These are phyloP conservation scores for Chionomys nivalis DNA, from an alignment of 2,113 vertebrate species.

Conservation along the genomic window DNA sequence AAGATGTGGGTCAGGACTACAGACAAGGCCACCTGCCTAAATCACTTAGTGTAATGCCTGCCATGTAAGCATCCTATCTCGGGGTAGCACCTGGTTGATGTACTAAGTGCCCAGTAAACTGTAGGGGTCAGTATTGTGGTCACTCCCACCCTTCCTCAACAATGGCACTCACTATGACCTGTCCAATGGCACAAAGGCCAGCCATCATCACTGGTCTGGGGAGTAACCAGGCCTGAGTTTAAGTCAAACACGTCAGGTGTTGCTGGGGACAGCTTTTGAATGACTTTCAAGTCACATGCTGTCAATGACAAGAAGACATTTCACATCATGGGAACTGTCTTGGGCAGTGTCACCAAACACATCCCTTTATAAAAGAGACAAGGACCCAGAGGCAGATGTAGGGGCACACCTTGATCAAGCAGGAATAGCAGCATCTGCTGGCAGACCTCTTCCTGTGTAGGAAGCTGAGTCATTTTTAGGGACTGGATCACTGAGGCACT, in stretches of 20 bases:
- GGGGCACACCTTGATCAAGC: not conserved
- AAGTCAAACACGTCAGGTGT: not conserved
- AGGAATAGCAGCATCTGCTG: not conserved
- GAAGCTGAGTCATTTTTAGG: not conserved
- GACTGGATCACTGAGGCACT: conserved; percentile 16
- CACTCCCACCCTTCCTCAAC: not conserved
- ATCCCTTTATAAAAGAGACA: not conserved
- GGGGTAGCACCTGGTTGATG: not conserved
- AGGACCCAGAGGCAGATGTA: not conserved
- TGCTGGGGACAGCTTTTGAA: not conserved
- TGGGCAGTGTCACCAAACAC: not conserved
- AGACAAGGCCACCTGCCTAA: not conserved
- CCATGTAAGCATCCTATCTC: not conserved
- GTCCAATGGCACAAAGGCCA: not conserved
- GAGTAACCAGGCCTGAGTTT: too few relatives aligned
- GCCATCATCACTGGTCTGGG: not conserved
- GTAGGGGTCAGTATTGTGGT: not conserved
- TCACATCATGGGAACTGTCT: not conserved
- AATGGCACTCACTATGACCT: not conserved
- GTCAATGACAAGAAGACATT: not conserved
- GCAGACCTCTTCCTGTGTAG: not conserved
- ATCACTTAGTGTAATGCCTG: not conserved
- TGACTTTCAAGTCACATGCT: not conserved
- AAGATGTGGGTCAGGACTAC: not conserved
- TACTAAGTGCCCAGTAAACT: not conserved